A percentile compares a stretch with the other conserved stretches of the same genome.
These are phyloP conservation scores for Corynorhinus townsendii DNA, from an alignment of 2,113 vertebrate genomes.

Conservation along the genomic window DNA sequence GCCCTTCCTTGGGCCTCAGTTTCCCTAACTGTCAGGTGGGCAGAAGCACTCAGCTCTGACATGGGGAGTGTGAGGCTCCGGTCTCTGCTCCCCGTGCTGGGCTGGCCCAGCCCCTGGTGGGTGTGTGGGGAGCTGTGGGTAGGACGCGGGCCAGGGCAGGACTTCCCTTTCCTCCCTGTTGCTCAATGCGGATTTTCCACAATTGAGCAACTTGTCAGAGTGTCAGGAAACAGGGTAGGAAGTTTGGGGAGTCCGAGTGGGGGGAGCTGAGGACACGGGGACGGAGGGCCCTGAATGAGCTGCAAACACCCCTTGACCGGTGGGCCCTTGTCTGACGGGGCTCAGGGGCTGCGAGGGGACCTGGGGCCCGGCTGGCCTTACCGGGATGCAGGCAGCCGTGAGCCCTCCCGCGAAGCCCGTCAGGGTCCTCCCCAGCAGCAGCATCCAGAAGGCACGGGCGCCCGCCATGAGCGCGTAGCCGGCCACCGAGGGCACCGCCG, in stretches of 20 bases:
- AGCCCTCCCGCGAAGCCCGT: slow-evolving; percentile 91
- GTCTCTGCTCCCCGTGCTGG: neutral
- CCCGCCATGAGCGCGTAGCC: slow-evolving; percentile 89
- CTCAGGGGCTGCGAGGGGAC: accelerated
- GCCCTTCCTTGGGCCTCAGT: neutral
- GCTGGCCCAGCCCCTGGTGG: accelerated
- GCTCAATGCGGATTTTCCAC: slow-evolving; percentile 30
- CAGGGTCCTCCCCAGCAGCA: slow-evolving; percentile 88
- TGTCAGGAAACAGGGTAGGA: neutral
- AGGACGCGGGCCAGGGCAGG: neutral
- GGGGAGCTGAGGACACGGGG: neutral
- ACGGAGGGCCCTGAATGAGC: neutral
- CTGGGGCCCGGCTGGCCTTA: slow-evolving; percentile 66
- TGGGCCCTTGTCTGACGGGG: accelerated
- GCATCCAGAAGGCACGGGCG: slow-evolving; percentile 86
- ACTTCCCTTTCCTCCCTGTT: slow-evolving; percentile 35
- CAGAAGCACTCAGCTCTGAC: neutral
- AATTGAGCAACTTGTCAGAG: slow-evolving; percentile 25
- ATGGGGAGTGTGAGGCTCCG: neutral
- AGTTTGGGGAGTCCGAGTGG: neutral
- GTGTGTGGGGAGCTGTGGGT: neutral
- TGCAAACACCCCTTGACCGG: neutral
- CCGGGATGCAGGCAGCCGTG: slow-evolving; percentile 92
- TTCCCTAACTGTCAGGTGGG: neutral
- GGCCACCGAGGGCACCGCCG: slow-evolving; percentile 82